phyloP scores from a whole-genome alignment of 2,888 invertebrate genomes.

The Alcis repandata region DNA sequence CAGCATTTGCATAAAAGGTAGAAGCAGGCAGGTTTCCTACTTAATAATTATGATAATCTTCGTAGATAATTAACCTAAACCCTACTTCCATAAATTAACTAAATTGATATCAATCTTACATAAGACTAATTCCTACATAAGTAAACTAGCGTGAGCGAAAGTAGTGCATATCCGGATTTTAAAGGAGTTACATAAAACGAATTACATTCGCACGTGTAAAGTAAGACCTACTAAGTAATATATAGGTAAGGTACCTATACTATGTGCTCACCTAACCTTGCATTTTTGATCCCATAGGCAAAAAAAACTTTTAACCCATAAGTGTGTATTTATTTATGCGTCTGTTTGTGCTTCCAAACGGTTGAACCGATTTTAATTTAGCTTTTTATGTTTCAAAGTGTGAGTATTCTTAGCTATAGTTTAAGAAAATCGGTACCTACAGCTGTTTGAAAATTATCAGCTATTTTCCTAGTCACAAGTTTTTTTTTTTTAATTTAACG shows the following conservation, averaged over 20 bases:
- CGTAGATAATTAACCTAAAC: constrained; percentile 1
- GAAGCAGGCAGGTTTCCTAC: not conserved
- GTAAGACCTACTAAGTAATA: not conserved
- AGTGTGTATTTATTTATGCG: too few relatives aligned
- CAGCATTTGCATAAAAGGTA: too few relatives aligned
- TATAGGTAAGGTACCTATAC: too few relatives aligned
- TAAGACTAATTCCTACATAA: constrained; percentile 25
- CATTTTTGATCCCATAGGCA: constrained; percentile 10
- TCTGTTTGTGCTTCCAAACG: too few relatives aligned
- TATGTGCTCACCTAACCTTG: constrained; percentile 7
- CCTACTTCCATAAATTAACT: constrained; percentile 25
- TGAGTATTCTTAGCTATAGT: too few relatives aligned
- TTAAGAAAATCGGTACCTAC: too few relatives aligned
- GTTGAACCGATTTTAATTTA: too few relatives aligned
- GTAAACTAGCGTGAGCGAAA: constrained; percentile 32
- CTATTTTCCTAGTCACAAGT: too few relatives aligned
- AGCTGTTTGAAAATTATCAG: too few relatives aligned
- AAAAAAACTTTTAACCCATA: too few relatives aligned
- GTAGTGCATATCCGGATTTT: constrained; percentile 28
- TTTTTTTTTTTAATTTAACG: too few relatives aligned
- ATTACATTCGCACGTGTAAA: constrained; percentile 13
- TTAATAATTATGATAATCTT: not conserved
- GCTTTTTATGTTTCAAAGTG: too few relatives aligned
- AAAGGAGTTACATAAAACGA: constrained; percentile 28
- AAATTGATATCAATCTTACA: constrained; percentile 24